phyloP scores from a whole-genome alignment of 1,140 invertebrate species.

The Drosophila simulans region DNA sequence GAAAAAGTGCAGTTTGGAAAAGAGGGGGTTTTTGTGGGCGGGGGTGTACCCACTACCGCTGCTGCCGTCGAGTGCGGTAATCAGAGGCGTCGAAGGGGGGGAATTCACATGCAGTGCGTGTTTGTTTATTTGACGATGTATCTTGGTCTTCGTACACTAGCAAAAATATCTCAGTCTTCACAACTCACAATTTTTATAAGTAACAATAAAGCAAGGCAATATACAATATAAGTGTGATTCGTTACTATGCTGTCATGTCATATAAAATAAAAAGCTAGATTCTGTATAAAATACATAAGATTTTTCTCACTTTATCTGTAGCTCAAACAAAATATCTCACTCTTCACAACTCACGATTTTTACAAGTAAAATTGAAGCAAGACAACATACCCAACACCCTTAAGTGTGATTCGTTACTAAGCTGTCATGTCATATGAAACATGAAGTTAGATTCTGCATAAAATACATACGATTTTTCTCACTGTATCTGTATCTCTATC shows the following conservation, averaged over 20 bases:
- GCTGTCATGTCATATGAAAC: too few relatives aligned
- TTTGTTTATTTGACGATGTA: constrained; percentile 46
- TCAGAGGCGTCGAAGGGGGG: constrained; percentile 41
- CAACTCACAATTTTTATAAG: neutral
- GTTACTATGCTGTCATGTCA: neutral
- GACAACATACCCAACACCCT: too few relatives aligned
- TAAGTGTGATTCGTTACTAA: neutral
- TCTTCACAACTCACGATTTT: neutral
- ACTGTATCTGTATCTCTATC: neutral
- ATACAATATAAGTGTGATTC: too few relatives aligned
- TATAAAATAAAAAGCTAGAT: too few relatives aligned
- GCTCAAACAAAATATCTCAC: neutral
- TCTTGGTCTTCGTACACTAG: neutral
- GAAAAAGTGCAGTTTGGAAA: constrained; percentile 62
- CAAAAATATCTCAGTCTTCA: neutral
- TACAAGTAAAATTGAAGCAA: too few relatives aligned
- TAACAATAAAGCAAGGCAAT: neutral
- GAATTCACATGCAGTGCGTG: constrained; percentile 56
- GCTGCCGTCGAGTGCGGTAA: constrained; percentile 69
- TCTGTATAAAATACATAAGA: too few relatives aligned
- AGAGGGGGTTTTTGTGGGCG: neutral
- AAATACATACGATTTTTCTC: too few relatives aligned
- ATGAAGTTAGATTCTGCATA: too few relatives aligned
- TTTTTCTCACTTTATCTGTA: too few relatives aligned
- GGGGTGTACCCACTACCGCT: constrained; percentile 23